Conservation (phyloP, 1,140 invertebrate species). For the Propsilocerus akamusi region DNA sequence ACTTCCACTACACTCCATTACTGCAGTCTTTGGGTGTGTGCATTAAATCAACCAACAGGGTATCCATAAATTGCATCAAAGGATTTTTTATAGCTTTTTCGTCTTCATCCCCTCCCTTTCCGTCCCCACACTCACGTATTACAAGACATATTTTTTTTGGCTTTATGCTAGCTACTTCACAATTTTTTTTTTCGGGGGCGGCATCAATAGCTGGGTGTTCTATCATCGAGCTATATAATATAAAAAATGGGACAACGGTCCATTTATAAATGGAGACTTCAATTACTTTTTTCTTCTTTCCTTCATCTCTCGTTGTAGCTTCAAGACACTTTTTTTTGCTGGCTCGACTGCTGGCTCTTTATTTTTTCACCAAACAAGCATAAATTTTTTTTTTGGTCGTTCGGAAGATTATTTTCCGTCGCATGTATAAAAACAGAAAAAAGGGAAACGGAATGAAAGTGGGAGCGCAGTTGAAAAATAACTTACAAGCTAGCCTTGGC, state of each 20-base stretch:
- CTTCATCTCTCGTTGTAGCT: neutral
- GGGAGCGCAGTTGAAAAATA: neutral
- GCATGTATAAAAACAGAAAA: no score
- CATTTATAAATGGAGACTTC: constrained; percentile 3
- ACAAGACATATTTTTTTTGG: neutral
- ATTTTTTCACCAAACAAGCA: neutral
- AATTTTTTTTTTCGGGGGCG: no score
- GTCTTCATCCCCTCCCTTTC: neutral
- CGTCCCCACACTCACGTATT: neutral
- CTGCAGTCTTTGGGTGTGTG: neutral
- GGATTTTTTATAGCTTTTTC: neutral
- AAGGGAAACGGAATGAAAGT: neutral
- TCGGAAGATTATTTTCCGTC: no score
- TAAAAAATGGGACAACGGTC: neutral
- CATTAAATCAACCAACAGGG: constrained; percentile 1
- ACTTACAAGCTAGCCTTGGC: no score
- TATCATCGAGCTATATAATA: neutral
- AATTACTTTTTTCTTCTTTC: constrained; percentile 4
- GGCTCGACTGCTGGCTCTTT: constrained; percentile 1
- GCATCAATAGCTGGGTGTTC: no score
- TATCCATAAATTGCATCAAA: constrained; percentile 3
- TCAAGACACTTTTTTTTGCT: neutral
- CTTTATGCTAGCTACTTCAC: no score
- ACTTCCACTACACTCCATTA: neutral
- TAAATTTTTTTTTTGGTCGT: neutral